Evolutionary conservation across 64 coral and sea anemone genomes (phyloP).

Genomic region (Stichodactyla mertensii): DNA sequence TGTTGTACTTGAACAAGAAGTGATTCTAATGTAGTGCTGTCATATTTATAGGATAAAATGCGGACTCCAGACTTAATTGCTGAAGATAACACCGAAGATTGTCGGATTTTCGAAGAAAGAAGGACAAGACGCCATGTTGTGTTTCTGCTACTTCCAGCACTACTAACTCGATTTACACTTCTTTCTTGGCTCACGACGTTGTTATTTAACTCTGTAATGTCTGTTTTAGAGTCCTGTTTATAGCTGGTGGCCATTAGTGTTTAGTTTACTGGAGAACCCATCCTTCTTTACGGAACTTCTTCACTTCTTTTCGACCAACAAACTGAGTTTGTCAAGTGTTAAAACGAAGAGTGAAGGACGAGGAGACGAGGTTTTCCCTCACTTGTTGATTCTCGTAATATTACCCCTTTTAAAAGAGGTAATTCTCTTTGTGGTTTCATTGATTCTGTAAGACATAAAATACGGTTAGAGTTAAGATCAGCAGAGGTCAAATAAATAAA

Average conservation of each 20-base stretch:
- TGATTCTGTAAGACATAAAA: neutral
- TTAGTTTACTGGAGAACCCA: neutral
- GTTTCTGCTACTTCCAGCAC: neutral
- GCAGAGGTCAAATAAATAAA: constrained; percentile 8
- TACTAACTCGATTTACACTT: constrained; percentile 7
- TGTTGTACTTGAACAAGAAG: constrained; percentile 69
- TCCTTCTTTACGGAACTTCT: constrained; percentile 2
- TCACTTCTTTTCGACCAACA: neutral
- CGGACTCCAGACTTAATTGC: constrained; percentile 52
- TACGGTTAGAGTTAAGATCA: neutral
- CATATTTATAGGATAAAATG: constrained; percentile 74
- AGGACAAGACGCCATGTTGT: constrained; percentile 68
- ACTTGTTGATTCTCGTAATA: neutral
- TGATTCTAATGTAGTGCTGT: constrained; percentile 67
- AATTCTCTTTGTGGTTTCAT: constrained; percentile 6
- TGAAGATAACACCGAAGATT: constrained; percentile 55
- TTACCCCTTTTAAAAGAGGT: constrained; percentile 4
- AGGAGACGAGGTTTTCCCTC: neutral
- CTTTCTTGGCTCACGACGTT: neutral
- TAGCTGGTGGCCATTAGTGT: neutral
- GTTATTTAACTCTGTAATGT: neutral
- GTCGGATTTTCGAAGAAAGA: constrained; percentile 84
- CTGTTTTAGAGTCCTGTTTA: constrained; percentile 11
- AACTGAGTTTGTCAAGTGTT: neutral
- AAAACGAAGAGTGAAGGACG: neutral